Evolutionary conservation across 2,113 vertebrate species (phyloP).

Genomic region (Chroicocephalus ridibundus): DNA sequence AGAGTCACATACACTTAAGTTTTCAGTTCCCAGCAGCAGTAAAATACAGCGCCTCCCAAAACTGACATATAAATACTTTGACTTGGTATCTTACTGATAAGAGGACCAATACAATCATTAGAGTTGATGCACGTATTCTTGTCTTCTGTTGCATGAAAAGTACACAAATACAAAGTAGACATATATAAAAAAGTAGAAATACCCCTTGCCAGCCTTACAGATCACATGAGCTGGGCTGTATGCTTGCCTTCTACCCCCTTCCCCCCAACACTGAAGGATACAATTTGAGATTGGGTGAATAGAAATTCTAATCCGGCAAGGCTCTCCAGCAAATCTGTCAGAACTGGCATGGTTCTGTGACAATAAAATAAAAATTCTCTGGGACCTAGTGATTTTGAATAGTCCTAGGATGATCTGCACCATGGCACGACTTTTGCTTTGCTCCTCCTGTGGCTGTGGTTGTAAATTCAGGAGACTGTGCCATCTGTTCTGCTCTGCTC

Average conservation of each 20-base stretch:
- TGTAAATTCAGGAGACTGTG: neutral
- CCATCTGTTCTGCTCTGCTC: neutral
- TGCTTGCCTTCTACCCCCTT: neutral
- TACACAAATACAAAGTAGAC: neutral
- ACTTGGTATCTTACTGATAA: neutral
- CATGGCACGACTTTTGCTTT: neutral
- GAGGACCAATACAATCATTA: neutral
- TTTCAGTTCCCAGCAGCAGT: neutral
- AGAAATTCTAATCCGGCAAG: neutral
- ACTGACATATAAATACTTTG: neutral
- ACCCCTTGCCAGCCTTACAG: neutral
- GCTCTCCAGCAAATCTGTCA: neutral
- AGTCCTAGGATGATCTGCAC: neutral
- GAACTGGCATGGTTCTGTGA: neutral
- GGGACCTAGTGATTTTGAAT: neutral
- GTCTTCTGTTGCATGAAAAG: neutral
- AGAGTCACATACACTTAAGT: neutral
- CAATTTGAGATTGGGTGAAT: neutral
- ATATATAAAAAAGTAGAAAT: neutral
- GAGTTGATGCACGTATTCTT: neutral
- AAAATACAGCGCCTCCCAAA: neutral
- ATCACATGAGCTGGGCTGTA: no score
- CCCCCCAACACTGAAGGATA: fast-evolving
- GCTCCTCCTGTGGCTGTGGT: neutral
- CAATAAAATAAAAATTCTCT: neutral